Conservation (phyloP, 1,140 invertebrate species). For the Megalonaias nervosa region DNA sequence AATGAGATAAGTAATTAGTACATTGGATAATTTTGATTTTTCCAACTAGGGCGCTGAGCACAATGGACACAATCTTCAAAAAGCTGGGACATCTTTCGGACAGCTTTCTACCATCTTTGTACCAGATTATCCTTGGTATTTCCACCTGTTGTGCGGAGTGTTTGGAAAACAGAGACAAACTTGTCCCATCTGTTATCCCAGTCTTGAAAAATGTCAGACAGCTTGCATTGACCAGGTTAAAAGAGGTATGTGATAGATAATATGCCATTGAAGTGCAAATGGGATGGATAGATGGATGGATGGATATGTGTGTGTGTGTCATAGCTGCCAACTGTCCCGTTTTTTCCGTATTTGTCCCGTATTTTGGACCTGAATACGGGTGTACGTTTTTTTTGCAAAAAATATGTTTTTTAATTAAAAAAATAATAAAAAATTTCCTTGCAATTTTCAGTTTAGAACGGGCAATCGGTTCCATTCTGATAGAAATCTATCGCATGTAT, state of each 20-base stretch:
- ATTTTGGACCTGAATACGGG: too few species aligned
- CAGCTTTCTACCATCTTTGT: constrained; percentile 78
- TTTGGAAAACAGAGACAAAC: constrained; percentile 68
- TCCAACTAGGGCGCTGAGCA: constrained; percentile 78
- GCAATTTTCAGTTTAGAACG: too few species aligned
- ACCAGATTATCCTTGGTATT: constrained; percentile 83
- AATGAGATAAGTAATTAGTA: too few species aligned
- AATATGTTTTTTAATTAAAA: too few species aligned
- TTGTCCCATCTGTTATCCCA: constrained; percentile 61
- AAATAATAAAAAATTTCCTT: too few species aligned
- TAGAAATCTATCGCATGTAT: too few species aligned
- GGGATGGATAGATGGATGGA: neutral
- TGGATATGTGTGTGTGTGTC: neutral
- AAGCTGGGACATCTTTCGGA: constrained; percentile 86
- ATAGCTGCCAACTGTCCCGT: too few species aligned
- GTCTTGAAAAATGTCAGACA: constrained; percentile 79
- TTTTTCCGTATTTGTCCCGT: too few species aligned
- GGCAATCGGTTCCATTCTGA: too few species aligned
- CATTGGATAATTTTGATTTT: too few species aligned
- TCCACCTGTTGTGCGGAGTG: constrained; percentile 78
- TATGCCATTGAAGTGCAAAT: neutral
- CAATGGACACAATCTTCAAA: constrained; percentile 85
- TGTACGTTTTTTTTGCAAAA: too few species aligned
- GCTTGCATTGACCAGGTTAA: constrained; percentile 57
- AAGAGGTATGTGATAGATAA: constrained; percentile 55